Evolutionary conservation across 2,888 invertebrate genomes (phyloP).

Genomic region (Zeuzera pyrina): DNA sequence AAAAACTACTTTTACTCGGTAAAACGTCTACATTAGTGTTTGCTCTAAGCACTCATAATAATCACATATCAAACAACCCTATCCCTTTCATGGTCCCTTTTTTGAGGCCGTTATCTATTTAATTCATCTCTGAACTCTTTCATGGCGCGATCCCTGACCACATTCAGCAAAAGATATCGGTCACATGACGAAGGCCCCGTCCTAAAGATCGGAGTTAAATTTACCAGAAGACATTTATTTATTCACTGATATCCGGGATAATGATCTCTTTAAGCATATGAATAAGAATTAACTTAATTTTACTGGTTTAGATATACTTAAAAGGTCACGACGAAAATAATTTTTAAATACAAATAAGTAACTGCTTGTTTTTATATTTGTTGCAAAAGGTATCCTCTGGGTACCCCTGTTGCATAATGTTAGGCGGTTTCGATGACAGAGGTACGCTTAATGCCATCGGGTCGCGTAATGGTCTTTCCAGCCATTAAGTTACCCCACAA

Average conservation of each 20-base stretch:
- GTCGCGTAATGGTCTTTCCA: constrained; percentile 49
- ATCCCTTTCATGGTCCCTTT: constrained; percentile 50
- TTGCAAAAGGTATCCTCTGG: too few relatives aligned
- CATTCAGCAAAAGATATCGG: constrained; percentile 62
- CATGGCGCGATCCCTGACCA: constrained; percentile 57
- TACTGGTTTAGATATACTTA: too few relatives aligned
- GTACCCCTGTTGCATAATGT: constrained; percentile 42
- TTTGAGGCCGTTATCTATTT: constrained; percentile 62
- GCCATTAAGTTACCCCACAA: constrained; percentile 55
- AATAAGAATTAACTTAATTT: too few relatives aligned
- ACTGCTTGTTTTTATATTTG: too few relatives aligned
- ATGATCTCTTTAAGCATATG: constrained; percentile 48
- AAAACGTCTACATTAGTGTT: not conserved
- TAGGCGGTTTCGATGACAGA: constrained; percentile 58
- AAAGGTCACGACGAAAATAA: too few relatives aligned
- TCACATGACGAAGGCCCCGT: constrained; percentile 55
- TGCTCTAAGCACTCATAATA: too few relatives aligned
- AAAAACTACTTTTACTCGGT: not conserved
- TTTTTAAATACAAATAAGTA: too few relatives aligned
- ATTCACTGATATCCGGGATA: constrained; percentile 52
- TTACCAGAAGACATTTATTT: constrained; percentile 71
- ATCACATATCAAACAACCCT: too few relatives aligned
- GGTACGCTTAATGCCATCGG: constrained; percentile 53
- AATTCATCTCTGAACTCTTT: constrained; percentile 69
- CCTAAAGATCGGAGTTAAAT: constrained; percentile 64